A percentile compares a stretch with the other conserved stretches of the same genome.
phyloP scores from a whole-genome alignment of 1,140 invertebrate genomes.

The Drosophila kikkawai region DNA sequence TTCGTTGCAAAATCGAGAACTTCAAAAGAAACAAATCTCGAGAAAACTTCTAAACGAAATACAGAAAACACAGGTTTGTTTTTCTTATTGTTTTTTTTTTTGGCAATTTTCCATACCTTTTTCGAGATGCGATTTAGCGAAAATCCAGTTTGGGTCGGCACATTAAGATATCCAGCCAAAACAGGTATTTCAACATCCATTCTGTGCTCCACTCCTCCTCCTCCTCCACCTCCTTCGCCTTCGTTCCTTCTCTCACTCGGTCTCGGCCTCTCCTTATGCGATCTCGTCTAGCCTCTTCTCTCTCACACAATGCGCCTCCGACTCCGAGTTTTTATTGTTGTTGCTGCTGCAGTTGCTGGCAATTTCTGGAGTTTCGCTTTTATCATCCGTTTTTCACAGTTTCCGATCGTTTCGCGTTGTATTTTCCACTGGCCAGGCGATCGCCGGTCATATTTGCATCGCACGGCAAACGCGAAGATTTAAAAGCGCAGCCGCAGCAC shows the following conservation, averaged over 20 bases:
- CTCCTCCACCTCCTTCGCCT: conserved; percentile 37
- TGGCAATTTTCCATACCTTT: conserved; percentile 69
- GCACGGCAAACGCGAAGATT: conserved; percentile 20
- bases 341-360: conserved; percentile 19
- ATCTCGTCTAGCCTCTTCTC: conserved; percentile 23
- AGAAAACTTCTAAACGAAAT: neutral
- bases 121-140: conserved; percentile 84
- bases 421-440: conserved; percentile 40
- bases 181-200: conserved; percentile 85
- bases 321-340: conserved; percentile 26
- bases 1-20: no score
- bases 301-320: conserved; percentile 34
- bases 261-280: conserved; percentile 13
- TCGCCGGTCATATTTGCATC: conserved; percentile 73
- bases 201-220: conserved; percentile 60
- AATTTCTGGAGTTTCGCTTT: conserved; percentile 30
- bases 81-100: neutral
- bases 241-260: conserved; percentile 16
- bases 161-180: conserved; percentile 84
- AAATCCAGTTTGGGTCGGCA: conserved; percentile 84
- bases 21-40: neutral
- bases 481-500: conserved; percentile 45
- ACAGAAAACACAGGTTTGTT: neutral
- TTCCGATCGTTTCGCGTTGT: neutral
- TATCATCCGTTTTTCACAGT: conserved; percentile 22